Conservation (phyloP, 1,140 invertebrate species). For the Lethocerus indicus region DNA sequence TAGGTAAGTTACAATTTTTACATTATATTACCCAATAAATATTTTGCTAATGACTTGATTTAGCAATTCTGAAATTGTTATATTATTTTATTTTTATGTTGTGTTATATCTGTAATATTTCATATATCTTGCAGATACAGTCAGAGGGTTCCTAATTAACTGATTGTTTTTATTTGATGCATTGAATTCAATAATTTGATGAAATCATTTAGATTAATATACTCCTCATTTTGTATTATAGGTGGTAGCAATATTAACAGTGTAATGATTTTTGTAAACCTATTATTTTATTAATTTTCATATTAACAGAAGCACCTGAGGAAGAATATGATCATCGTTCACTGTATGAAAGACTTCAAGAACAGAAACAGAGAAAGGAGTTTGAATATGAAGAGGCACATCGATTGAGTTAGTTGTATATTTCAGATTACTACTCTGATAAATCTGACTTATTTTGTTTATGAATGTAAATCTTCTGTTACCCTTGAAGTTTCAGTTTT, state of each 20-base stretch:
- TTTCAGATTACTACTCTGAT: no score
- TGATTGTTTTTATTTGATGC: no score
- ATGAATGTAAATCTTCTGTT: no score
- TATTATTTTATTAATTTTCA: conserved; percentile 1
- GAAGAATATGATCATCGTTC: conserved; percentile 61
- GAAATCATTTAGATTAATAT: no score
- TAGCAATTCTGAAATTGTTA: background rate
- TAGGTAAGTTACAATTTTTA: conserved; percentile 46
- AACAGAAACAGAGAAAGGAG: conserved; percentile 79
- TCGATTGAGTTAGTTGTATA: conserved; percentile 69
- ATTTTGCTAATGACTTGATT: background rate
- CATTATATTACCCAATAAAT: background rate
- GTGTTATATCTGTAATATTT: no score
- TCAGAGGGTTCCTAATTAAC: no score
- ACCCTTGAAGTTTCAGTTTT: no score
- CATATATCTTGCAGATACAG: no score
- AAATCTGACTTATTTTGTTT: no score
- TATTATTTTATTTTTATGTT: background rate
- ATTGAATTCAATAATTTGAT: no score
- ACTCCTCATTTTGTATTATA: no score
- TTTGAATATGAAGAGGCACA: conserved; percentile 88
- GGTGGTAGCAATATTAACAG: background rate
- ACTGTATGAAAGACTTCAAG: conserved; percentile 74
- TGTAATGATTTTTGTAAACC: background rate
- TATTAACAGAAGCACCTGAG: conserved; percentile 59